A percentile compares a stretch with the other conserved stretches of the same genome.
Conservation (phyloP, 2,113 vertebrate species). For the Lontra canadensis region DNA sequence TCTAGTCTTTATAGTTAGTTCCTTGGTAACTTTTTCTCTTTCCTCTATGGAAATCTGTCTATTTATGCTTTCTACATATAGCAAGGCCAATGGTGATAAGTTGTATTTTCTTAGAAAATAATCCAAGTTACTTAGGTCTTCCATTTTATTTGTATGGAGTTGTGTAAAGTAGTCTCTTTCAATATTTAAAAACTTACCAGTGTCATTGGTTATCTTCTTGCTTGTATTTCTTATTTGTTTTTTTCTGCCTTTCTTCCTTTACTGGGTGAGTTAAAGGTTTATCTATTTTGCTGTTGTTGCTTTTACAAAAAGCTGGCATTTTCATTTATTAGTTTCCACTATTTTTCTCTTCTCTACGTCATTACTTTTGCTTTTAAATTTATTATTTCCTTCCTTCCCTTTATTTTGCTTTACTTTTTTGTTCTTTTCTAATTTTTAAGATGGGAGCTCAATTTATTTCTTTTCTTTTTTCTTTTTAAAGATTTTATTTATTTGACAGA, state of each 20-base stretch:
- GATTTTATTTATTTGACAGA: no score
- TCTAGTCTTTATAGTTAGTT: background rate
- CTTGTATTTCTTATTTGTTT: background rate
- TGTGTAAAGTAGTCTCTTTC: background rate
- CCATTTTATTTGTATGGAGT: background rate
- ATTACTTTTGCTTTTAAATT: background rate
- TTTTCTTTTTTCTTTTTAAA: background rate
- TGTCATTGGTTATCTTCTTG: background rate
- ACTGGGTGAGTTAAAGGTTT: background rate
- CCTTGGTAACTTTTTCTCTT: constrained; percentile 25
- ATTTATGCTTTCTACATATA: background rate
- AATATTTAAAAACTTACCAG: background rate
- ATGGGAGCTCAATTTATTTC: background rate
- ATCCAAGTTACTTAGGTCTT: background rate
- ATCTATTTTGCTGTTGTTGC: constrained; percentile 1
- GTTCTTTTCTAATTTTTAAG: constrained; percentile 34
- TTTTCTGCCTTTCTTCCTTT: background rate
- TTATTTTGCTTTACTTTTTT: background rate
- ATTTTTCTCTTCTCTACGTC: background rate
- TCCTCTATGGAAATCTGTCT: background rate
- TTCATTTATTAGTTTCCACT: background rate
- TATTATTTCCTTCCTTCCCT: background rate
- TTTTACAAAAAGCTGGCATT: background rate
- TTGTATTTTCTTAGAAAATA: background rate
- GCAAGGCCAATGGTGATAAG: background rate